Base-by-base conservation (phyloP, 2,797 vertebrate species). In the Austrolebias charrua region DNA sequence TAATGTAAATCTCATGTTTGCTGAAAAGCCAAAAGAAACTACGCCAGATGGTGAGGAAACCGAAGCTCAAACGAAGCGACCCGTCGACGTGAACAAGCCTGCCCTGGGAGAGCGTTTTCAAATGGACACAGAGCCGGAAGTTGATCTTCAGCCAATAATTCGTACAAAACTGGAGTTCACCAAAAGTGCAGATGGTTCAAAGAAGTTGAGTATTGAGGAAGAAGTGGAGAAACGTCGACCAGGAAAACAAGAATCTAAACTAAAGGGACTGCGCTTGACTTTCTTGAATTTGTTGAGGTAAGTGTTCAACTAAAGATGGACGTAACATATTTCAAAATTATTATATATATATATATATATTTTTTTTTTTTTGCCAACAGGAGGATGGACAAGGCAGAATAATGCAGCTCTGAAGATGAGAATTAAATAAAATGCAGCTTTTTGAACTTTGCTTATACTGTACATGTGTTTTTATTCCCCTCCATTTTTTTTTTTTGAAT, bases 201-300 rank as follows among this genome's bases (percentile, higher is more conserved):
- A 81, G 38, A 79, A 48, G 0, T 46, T 91, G 35, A 83, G 68
- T 59, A 92, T 90, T 64, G 89, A 91, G 71, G 90, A 90, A 50
- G 85, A 88, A 20, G 59, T 73, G 4, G n/a, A 11, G 7, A 31
- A 20, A 0, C 13, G 14, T 4, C 9, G 3, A 13, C 16, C 1
- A 5, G 20, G 29, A 66, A 55, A 49, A 44, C 18, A 7, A 52
- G 57, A 42, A 43, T 14, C 6, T 0, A 38, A n/a, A 28, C 65
- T 20, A 6, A 68, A 45, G 5, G 57, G 65, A 2, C 47, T 86
- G 31, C 54, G 62, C 7, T 81, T 62, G 5, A 33, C 56, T 4
- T 85, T 92, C 40, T 42, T 89, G 10, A 65, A 69, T 67, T 60
- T 86, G 31, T 20, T 90, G 56, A 84, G 87, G 89, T 92, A 38